Percentiles rank a stretch among this genome's conserved stretches.
Evolutionary conservation across 1,140 invertebrate species (phyloP).

Genomic region (Lerema accius): DNA sequence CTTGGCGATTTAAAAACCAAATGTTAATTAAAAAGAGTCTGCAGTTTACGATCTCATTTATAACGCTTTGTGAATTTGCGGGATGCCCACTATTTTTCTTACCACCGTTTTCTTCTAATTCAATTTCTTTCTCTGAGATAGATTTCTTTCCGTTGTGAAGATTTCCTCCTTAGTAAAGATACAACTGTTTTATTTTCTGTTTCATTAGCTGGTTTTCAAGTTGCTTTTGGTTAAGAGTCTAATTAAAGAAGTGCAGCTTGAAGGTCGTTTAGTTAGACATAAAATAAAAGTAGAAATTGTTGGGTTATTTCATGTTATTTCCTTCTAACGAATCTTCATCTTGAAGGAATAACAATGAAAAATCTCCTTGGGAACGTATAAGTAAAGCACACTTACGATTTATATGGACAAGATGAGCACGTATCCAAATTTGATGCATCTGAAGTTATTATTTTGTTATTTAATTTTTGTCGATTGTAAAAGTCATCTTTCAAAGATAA

Average conservation of each 20-base stretch:
- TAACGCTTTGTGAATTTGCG: constrained; percentile 41
- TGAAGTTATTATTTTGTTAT: too few relatives aligned
- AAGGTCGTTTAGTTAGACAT: not conserved
- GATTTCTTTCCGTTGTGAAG: constrained; percentile 11
- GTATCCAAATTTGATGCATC: too few relatives aligned
- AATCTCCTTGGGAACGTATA: too few relatives aligned
- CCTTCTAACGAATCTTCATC: too few relatives aligned
- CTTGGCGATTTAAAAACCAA: constrained; percentile 35
- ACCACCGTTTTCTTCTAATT: constrained; percentile 12
- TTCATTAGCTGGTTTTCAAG: constrained; percentile 4
- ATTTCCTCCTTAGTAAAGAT: constrained; percentile 17
- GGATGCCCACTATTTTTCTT: constrained; percentile 29
- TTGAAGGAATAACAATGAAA: too few relatives aligned
- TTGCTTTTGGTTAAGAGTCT: constrained; percentile 1
- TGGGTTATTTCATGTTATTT: too few relatives aligned
- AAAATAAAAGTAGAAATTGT: too few relatives aligned
- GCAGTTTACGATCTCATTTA: constrained; percentile 38
- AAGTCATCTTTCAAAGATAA: too few relatives aligned
- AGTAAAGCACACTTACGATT: too few relatives aligned
- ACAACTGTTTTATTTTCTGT: constrained; percentile 16
- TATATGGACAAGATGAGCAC: too few relatives aligned
- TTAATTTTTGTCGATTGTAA: too few relatives aligned
- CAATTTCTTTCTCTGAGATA: constrained; percentile 18
- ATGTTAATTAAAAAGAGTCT: constrained; percentile 45
- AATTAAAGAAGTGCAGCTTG: constrained; percentile 9